These are phyloP conservation scores for Formica selysi DNA, from an alignment of 1,140 invertebrate genomes.

Conservation along the genomic window DNA sequence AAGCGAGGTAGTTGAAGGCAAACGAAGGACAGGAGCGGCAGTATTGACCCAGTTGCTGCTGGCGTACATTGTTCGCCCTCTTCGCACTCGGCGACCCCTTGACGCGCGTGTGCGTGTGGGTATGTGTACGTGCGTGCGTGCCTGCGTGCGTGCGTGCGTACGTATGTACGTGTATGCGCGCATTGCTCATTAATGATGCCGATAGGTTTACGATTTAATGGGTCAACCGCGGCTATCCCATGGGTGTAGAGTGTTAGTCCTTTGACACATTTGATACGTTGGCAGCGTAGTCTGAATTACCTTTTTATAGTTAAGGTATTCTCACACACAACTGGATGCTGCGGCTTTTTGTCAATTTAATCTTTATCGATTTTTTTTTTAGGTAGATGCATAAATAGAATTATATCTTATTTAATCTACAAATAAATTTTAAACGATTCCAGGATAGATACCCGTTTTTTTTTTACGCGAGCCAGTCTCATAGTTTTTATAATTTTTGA, in stretches of 20 bases:
- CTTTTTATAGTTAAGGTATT: background rate
- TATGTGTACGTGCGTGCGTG: background rate
- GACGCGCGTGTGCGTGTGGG: background rate
- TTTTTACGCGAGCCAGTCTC: background rate
- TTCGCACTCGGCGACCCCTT: conserved; percentile 24
- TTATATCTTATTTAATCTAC: background rate
- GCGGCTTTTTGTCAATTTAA: background rate
- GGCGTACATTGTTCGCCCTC: conserved; percentile 69
- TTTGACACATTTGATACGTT: conserved; percentile 17
- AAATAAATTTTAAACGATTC: background rate
- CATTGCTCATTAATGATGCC: conserved; percentile 20
- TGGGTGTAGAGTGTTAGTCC: background rate
- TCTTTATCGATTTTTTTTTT: background rate
- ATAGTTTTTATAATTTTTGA: conserved; percentile 9
- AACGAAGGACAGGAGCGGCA: conserved; percentile 74
- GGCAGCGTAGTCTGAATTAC: background rate
- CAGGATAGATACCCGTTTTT: background rate
- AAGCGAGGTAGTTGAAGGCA: background rate
- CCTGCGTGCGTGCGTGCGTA: background rate
- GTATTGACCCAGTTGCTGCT: conserved; percentile 81
- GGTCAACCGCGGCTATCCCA: background rate
- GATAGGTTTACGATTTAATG: conserved; percentile 7
- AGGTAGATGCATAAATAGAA: background rate
- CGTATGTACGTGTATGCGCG: background rate
- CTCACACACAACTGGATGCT: background rate